These are phyloP conservation scores for Vulpes ferrilata DNA, from an alignment of 2,113 vertebrate genomes.

Conservation along the genomic window DNA sequence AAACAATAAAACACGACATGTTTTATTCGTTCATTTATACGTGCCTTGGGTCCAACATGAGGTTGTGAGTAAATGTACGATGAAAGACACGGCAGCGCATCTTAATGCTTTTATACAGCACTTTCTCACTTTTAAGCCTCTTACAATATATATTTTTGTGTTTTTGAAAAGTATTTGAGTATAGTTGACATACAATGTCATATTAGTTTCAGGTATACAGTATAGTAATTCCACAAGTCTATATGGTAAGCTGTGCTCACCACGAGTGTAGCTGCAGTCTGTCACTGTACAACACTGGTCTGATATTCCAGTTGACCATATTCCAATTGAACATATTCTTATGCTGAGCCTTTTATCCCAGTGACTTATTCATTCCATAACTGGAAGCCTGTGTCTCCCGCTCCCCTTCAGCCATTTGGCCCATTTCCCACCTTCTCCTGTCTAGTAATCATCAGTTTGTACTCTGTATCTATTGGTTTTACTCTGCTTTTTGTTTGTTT, in stretches of 20 bases:
- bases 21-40: constrained; percentile 84
- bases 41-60: constrained; percentile 68
- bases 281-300: neutral
- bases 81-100: constrained; percentile 68
- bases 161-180: neutral
- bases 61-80: constrained; percentile 77
- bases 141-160: constrained; percentile 8
- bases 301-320: neutral
- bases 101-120: constrained; percentile 64
- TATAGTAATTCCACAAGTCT: neutral
- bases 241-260: neutral
- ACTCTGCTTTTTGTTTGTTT: neutral
- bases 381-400: neutral
- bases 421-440: neutral
- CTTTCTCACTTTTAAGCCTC: constrained; percentile 51
- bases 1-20: constrained; percentile 82
- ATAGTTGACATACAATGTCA: neutral
- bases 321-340: neutral
- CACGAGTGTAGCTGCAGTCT: too few relatives aligned
- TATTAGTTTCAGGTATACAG: neutral
- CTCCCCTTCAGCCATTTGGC: neutral
- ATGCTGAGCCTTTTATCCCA: neutral
- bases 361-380: neutral
- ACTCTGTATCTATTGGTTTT: neutral
- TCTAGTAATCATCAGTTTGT: neutral